Evolutionary conservation across 2,888 invertebrate species (phyloP).

Genomic region (Gibbula magus): DNA sequence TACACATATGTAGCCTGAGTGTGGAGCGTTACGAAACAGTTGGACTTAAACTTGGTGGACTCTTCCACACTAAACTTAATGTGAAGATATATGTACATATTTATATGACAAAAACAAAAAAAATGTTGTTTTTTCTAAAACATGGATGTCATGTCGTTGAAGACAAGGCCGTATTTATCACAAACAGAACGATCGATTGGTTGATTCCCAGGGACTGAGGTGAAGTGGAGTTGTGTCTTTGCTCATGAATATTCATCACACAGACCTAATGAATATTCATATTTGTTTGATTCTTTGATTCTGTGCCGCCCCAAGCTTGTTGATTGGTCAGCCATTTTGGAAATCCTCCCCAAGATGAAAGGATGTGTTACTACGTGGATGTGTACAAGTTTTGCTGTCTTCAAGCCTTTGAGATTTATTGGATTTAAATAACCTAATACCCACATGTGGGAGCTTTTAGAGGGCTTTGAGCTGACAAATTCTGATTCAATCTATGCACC

Average conservation of each 20-base stretch:
- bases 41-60: not conserved
- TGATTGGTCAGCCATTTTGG: no score
- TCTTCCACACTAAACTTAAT: not conserved
- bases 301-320: no score
- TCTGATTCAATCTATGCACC: no score
- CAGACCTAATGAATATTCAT: not conserved
- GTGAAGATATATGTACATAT: slow-evolving; percentile 18
- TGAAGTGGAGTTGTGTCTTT: slow-evolving; percentile 8
- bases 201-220: not conserved
- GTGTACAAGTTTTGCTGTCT: no score
- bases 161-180: not conserved
- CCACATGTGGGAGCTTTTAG: no score
- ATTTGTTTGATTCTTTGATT: not conserved
- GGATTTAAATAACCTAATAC: no score
- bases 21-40: not conserved
- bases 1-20: slow-evolving; percentile 93
- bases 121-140: slow-evolving; percentile 6
- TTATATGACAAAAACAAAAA: slow-evolving; percentile 18
- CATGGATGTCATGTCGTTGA: slow-evolving; percentile 5
- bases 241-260: not conserved
- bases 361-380: no score
- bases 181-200: not conserved
- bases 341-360: no score
- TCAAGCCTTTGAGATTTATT: no score
- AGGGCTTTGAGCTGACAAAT: no score